phyloP scores from a whole-genome alignment of 2,888 invertebrate species.

The Osmoderma eremita region DNA sequence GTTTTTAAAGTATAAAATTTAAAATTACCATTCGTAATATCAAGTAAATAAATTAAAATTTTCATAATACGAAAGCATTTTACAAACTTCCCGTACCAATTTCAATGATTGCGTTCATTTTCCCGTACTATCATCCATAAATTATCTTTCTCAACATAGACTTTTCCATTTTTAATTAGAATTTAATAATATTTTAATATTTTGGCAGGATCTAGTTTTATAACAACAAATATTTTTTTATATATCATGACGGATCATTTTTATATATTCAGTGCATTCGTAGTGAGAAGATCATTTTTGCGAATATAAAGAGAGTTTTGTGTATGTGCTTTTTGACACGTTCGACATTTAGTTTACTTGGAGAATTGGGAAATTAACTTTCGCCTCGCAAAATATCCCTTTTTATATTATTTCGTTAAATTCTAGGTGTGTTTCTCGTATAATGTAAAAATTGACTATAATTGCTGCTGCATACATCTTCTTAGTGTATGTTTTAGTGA shows the following conservation, averaged over 20 bases:
- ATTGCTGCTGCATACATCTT: conserved; percentile 25
- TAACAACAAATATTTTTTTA: conserved; percentile 37
- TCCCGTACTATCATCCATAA: conserved; percentile 42
- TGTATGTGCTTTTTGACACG: conserved; percentile 8
- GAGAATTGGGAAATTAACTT: conserved; percentile 1
- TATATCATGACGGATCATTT: conserved; percentile 46
- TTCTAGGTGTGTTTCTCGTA: conserved; percentile 21
- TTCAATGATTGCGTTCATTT: no score
- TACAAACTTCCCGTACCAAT: conserved; percentile 1
- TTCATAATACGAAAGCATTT: background rate
- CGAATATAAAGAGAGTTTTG: conserved; percentile 1
- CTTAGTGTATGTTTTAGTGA: no score
- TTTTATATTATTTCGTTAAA: conserved; percentile 1
- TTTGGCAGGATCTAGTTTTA: conserved; percentile 43
- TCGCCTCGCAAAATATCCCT: conserved; percentile 5
- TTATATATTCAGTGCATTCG: conserved; percentile 37
- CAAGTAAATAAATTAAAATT: background rate
- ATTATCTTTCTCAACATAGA: conserved; percentile 46
- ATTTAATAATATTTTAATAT: conserved; percentile 13
- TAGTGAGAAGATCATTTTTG: conserved; percentile 24
- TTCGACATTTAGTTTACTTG: background rate
- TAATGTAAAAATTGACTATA: conserved; percentile 35
- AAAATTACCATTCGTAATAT: background rate
- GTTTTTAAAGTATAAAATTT: background rate
- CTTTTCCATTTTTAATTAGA: conserved; percentile 49